A percentile compares a stretch with the other conserved stretches of the same genome.
phyloP scores from a whole-genome alignment of 2,113 vertebrate species.

The Stercorarius parasiticus region DNA sequence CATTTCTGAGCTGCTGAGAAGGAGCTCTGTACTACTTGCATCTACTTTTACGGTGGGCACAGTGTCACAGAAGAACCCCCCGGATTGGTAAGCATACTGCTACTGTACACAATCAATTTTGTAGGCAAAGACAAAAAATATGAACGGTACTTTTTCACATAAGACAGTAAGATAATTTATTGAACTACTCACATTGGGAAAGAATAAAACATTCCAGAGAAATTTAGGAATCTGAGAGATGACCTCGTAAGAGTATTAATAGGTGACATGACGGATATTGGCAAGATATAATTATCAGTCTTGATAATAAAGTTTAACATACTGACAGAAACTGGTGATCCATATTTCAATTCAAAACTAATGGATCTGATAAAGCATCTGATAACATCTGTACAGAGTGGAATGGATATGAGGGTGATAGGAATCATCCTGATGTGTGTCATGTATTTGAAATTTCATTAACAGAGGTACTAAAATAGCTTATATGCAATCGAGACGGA shows the following conservation, averaged over 20 bases:
- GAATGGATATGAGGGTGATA: not conserved
- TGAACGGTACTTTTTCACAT: not conserved
- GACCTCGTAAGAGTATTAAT: not conserved
- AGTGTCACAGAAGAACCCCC: not conserved
- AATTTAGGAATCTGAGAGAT: not conserved
- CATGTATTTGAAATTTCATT: constrained; percentile 41
- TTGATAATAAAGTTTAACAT: not conserved
- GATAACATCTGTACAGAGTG: not conserved
- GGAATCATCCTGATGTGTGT: not conserved
- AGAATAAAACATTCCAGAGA: not conserved
- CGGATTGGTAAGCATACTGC: not conserved
- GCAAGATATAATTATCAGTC: not conserved
- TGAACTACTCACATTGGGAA: not conserved
- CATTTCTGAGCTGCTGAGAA: not conserved
- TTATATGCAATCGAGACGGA: not conserved
- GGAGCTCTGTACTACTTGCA: not conserved
- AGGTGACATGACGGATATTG: not conserved
- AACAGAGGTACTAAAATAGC: not conserved
- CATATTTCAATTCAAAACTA: constrained; percentile 33
- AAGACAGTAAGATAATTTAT: not conserved
- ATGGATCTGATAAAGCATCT: not conserved
- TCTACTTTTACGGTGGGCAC: not conserved
- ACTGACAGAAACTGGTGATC: constrained; percentile 3
- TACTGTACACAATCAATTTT: not conserved
- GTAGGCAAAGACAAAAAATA: not conserved